Percentiles rank a stretch among this genome's conserved stretches.
Evolutionary conservation across 2,113 vertebrate species (phyloP).

Genomic region (Sula dactylatra): DNA sequence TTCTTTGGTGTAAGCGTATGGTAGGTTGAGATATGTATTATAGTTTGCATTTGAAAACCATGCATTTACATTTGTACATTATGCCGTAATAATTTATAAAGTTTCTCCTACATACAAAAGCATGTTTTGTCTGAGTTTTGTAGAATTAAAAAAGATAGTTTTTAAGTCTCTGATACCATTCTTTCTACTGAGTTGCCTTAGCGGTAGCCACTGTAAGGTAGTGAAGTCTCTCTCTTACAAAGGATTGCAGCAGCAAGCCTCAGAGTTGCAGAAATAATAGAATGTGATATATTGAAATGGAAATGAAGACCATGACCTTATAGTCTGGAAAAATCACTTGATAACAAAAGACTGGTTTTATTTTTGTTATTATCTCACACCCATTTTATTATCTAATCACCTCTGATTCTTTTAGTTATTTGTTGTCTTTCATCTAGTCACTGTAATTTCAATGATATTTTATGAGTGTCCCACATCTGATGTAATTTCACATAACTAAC

Average conservation of each 20-base stretch:
- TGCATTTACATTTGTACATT: background rate
- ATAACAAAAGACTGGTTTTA: background rate
- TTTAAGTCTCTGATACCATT: background rate
- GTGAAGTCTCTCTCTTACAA: background rate
- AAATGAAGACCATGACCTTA: background rate
- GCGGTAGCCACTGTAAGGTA: background rate
- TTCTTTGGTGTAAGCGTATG: background rate
- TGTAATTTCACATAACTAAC: background rate
- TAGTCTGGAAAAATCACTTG: background rate
- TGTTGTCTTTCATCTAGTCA: background rate
- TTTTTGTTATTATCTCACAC: background rate
- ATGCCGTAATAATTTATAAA: background rate
- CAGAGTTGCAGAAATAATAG: background rate
- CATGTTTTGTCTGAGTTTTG: background rate
- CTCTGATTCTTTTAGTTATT: background rate
- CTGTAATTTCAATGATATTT: background rate
- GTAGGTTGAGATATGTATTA: background rate
- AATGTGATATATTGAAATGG: background rate
- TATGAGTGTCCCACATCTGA: background rate
- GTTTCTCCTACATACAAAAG: background rate
- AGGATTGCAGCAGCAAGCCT: background rate
- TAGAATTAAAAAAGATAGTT: background rate
- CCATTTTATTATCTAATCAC: background rate
- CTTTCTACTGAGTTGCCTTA: background rate
- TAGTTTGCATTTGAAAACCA: background rate